Evolutionary conservation across 1,140 invertebrate genomes (phyloP).

Genomic region (Patella vulgata): DNA sequence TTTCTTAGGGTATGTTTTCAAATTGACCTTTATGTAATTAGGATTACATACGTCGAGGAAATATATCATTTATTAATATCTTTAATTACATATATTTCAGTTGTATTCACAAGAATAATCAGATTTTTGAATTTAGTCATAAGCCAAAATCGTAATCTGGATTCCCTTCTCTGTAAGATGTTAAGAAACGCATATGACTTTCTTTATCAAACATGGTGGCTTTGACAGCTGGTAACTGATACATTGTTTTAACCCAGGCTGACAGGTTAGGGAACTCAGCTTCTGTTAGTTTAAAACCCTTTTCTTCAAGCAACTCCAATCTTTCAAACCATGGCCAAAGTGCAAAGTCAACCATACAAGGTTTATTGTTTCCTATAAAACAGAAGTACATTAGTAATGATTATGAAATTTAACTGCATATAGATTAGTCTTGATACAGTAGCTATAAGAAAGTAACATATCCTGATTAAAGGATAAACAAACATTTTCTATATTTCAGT

Average conservation of each 20-base stretch:
- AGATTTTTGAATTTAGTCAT: no score
- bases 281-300: conserved; percentile 3
- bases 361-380: conserved; percentile 33
- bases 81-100: no score
- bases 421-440: no score
- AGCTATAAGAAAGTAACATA: no score
- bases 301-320: conserved; percentile 9
- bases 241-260: conserved; percentile 32
- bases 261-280: conserved; percentile 18
- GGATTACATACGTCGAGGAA: no score
- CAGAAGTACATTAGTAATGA: no score
- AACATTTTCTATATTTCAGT: no score
- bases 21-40: no score
- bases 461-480: no score
- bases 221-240: conserved; percentile 32
- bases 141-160: conserved; percentile 41
- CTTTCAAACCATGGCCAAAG: conserved; percentile 58
- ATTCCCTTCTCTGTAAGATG: conserved; percentile 20
- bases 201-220: conserved; percentile 25
- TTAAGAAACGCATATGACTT: conserved; percentile 20
- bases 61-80: no score
- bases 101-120: no score
- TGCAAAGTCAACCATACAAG: conserved; percentile 44
- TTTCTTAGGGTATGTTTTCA: no score
- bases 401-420: conserved; percentile 2